Evolutionary conservation across 2,888 invertebrate species (phyloP), one percentile per base, ranked within the genome.

Genomic region (Diadromus collaris): DNA sequence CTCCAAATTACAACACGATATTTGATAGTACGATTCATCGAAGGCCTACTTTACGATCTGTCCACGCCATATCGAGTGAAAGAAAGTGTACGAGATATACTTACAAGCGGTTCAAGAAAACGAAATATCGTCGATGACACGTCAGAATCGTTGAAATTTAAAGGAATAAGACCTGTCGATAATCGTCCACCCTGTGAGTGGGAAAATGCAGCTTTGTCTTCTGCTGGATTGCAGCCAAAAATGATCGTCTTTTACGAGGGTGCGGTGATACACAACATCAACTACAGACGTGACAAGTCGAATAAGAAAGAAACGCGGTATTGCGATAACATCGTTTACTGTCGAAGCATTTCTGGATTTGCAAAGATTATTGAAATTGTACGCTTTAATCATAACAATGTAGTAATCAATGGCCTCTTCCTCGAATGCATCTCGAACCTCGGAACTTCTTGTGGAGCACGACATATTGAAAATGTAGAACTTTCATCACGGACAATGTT

Each of bases 281-380:
- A 61, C 13, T 38, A 61, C 38, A 61, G 13, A 10, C 38, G 41
- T 13, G 61, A 61, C 41, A 41, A 61, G 9, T 13, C 9, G 9
- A 41, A 2, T 7, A 61, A 19, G 24, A 61, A 38, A 41, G 4
- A 61, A 38, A 61, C 34, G 34, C 60, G 60, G 34, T 60, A 60
- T 10, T 60, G 60, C 60, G 21, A 60, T 60, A 60, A 34, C 60
- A 34, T 60, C 21, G 21, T 61, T 61, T 61, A 61, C 41, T 61
- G 41, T 10, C 38, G 41, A 21, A 61, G 38, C 10, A 61, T 61
- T 60, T 34, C 60, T 21, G 61, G 61, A 38, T 61, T 38, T 41
- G 61, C 38, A 13, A 38, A 61, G 21, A 61, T 61, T 61, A 7
- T 61, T 0, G 61, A 24, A 41, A 61, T 61, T 21, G 41, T 61